Conservation (phyloP, 2,888 invertebrate species). For the Gnatocerus cornutus region DNA sequence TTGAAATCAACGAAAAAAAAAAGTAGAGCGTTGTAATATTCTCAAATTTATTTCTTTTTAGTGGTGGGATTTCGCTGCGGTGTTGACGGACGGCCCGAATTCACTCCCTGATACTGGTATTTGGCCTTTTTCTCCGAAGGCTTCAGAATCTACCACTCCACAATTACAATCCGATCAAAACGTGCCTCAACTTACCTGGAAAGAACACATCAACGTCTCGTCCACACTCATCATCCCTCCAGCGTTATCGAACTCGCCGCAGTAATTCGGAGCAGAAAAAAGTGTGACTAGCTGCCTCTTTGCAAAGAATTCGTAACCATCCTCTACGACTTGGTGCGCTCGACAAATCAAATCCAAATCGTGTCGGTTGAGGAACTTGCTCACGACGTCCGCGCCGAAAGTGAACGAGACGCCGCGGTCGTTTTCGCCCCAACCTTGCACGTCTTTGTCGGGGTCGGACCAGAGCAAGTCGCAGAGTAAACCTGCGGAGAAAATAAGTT, state of each 20-base stretch:
- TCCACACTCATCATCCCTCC: constrained; percentile 99
- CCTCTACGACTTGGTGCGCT: constrained; percentile 99
- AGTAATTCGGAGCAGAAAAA: constrained; percentile 99
- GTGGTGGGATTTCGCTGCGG: constrained; percentile 85
- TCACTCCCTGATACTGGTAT: constrained; percentile 95
- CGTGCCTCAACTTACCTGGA: constrained; percentile 82
- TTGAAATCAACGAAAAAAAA: constrained; percentile 53
- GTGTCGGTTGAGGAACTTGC: constrained; percentile 96
- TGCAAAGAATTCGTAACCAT: constrained; percentile 99
- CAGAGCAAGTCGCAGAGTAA: constrained; percentile 96
- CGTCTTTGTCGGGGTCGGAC: constrained; percentile 96
- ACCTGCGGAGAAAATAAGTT: constrained; percentile 72
- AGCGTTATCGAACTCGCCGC: constrained; percentile 99
- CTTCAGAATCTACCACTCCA: constrained; percentile 89
- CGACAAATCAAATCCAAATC: constrained; percentile 98
- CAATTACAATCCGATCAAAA: constrained; percentile 11
- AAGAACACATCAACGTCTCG: constrained; percentile 99
- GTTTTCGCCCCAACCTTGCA: constrained; percentile 97
- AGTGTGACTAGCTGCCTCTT: constrained; percentile 98
- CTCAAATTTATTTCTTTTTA: constrained; percentile 77
- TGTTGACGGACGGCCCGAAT: constrained; percentile 89
- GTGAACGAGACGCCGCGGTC: constrained; percentile 99
- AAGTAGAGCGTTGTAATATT: constrained; percentile 28
- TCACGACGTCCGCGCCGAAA: constrained; percentile 97
- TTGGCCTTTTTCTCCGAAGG: constrained; percentile 99